Evolutionary conservation across 1,140 invertebrate species (phyloP), one percentile per base, ranked within the genome.

Genomic region (Drosophila albomicans): DNA sequence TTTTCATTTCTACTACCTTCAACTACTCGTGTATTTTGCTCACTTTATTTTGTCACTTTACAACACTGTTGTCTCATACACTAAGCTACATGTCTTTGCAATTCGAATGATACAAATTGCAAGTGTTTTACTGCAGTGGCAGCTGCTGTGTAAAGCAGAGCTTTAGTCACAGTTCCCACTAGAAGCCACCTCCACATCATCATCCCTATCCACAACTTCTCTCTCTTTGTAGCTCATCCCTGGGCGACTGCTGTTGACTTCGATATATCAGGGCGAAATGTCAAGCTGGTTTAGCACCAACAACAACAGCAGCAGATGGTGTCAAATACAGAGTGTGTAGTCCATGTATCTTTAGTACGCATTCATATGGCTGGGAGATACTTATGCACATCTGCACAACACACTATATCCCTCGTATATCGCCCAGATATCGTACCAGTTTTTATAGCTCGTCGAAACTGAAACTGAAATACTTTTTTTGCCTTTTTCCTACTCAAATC

Each of bases 101-200:
- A 49, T 28, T 30, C 11, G 64, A 56, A 62, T 57, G 51, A 63
- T 45, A 79, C 64, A 72, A 87, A 76, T 82, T 82, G 67, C 43
- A 79, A 82, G 75, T 79, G 71, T 82, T 88, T 88, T 77, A 79
- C 67, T 79, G 84, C 84, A 82, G 73, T 54, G 76, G 25, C 82
- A 87, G 82, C 79, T 86, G 82, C 63, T 71, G 56, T 35, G 20
- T 73, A 52, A 61, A 63, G 76, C 75, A 82, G 54, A 66, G 49
- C 35, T 38, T 38, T 38, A 56, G 6, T 10, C 10, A 5, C 15
- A 25, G 13, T 13, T 25, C 35, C 58, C 58, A 30, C 11, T 25
- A 25, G 20, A 25, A 41, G 5, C 16, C 1, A 58, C 16, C n/a
- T 11, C 16, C 7, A 46, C n/a, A 51, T 49, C 32, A 51, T 41